Conservation (phyloP, 2,113 vertebrate genomes). For the Chascanopsetta lugubris region DNA sequence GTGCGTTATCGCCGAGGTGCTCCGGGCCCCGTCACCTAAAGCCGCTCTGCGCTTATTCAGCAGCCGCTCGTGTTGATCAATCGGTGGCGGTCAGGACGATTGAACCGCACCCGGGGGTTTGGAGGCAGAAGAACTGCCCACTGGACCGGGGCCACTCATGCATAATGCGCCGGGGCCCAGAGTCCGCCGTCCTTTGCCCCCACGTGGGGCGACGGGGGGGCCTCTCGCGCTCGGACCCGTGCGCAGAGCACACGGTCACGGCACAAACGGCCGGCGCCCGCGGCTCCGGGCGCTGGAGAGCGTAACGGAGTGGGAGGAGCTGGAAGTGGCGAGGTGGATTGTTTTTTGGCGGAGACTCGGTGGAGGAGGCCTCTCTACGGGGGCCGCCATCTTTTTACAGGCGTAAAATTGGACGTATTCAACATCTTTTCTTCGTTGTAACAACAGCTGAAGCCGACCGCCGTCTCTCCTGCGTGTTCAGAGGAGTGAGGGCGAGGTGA, state of each 20-base stretch:
- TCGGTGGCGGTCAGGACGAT: constrained; percentile 78
- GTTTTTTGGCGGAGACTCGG: too few species aligned
- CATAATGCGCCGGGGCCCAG: constrained; percentile 72
- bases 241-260: constrained; percentile 56
- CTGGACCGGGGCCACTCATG: constrained; percentile 70
- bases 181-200: constrained; percentile 55
- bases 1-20: constrained; percentile 73
- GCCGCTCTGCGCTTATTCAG: constrained; percentile 81
- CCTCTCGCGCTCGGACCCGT: constrained; percentile 52
- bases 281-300: constrained; percentile 11
- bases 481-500: too few species aligned
- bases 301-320: constrained; percentile 14
- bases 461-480: too few species aligned
- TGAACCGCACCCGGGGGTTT: constrained; percentile 80
- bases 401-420: too few species aligned
- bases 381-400: too few species aligned
- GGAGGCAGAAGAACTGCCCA: constrained; percentile 72
- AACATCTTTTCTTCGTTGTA: too few species aligned
- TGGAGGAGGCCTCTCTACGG: too few species aligned
- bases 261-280: constrained; percentile 33
- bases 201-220: constrained; percentile 26
- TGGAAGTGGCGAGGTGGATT: too few species aligned
- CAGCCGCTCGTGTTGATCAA: constrained; percentile 80
- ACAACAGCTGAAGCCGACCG: too few species aligned
- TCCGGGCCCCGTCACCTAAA: constrained; percentile 72